Base-by-base conservation (phyloP, 2,888 invertebrate species). In the Ethmia dodecea region DNA sequence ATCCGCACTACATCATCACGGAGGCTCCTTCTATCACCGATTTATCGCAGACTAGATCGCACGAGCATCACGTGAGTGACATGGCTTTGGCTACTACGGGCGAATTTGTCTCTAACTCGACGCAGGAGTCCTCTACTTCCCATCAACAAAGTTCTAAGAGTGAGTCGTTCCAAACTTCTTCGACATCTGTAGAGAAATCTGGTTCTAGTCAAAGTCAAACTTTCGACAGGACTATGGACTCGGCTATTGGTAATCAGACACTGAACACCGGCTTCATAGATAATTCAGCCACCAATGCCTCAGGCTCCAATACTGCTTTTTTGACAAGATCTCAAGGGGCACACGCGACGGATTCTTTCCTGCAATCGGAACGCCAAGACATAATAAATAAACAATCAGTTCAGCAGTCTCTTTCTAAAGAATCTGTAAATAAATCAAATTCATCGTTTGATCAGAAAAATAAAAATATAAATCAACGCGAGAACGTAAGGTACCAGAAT, bases 1-100 rank as follows among this genome's bases (percentile, higher is more conserved):
- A 87, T 43, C 87, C 87, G 38, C 84, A 86, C 64, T 87, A 87
- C 49, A 84, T 86, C 49, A 86, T 87, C 40, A 86, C 87, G 25
- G 87, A 87, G 56, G 86, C 87, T 31, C 86, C 86, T 15, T 87
- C 87, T 25, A 71, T 84, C 24, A 61, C 67, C 22, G 87, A 87
- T 49, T 65, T 87, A 36, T 81, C 86, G n/a, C 81, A 83, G 53
- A 63, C 62, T 41, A 67, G 68, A 58, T 55, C 75, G 31, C 66
- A 70, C 28, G 79, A 75, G 46, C 73, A 66, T 45, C 59, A 76
- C 35, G 67, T 84, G 35, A 80, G 73, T 47, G 87, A 87, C 38
- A 86, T 87, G 86, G 68, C 81, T 28, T 70, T 76, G 42, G 63
- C 76, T 2, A 77, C 56, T 22, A 74, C 77, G 2, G 87, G 87